Evolutionary conservation across 2,113 vertebrate species (phyloP).

Genomic region (Phrynosoma blainvillii): DNA sequence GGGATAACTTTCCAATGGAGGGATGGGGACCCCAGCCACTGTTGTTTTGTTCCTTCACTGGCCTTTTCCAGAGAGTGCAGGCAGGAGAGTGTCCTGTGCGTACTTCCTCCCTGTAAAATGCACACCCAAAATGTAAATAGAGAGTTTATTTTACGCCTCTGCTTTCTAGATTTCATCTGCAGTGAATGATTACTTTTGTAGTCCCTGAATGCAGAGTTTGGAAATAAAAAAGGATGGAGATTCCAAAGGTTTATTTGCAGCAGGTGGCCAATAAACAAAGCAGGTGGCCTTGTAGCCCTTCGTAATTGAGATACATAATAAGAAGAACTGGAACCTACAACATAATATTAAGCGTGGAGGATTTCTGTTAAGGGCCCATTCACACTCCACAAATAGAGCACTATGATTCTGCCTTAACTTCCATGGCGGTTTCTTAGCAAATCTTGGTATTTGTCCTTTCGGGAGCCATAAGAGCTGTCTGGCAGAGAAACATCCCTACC

Average conservation of each 20-base stretch:
- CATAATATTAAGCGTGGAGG: neutral
- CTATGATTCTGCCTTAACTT: no score
- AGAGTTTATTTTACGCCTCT: neutral
- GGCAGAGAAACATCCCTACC: no score
- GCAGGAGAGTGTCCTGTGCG: no score
- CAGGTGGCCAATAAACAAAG: neutral
- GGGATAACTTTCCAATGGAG: neutral
- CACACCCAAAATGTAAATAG: slow-evolving; percentile 24
- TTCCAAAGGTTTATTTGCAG: neutral
- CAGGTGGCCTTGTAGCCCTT: neutral
- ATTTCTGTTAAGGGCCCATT: no score
- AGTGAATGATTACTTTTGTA: neutral
- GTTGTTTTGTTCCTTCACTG: neutral
- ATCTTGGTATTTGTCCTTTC: no score
- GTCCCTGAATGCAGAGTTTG: no score
- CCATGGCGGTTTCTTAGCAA: no score
- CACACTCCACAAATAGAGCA: no score
- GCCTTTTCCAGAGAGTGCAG: neutral
- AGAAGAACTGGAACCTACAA: neutral
- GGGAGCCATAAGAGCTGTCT: no score
- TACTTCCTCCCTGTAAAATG: neutral
- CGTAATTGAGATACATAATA: neutral
- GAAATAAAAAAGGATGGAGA: neutral
- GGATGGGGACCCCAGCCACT: no score
- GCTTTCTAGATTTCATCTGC: neutral